Percentiles rank a stretch among this genome's conserved stretches.
Evolutionary conservation across 1,140 invertebrate genomes (phyloP).

Genomic region (Amyelois transitella): DNA sequence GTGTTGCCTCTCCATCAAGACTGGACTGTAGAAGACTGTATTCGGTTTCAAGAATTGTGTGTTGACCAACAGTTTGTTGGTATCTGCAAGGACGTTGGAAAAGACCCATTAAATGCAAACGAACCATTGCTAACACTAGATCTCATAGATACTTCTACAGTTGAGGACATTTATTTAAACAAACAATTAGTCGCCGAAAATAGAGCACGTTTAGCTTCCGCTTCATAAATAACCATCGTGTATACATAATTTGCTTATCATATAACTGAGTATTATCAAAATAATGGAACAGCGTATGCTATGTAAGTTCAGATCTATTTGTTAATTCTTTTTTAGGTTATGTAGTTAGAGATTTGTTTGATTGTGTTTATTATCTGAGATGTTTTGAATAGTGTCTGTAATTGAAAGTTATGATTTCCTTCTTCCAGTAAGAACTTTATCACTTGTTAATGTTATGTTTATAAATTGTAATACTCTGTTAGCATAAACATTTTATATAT

Average conservation of each 20-base stretch:
- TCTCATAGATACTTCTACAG: slow-evolving; percentile 74
- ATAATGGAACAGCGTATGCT: not conserved
- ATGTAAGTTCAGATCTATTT: not conserved
- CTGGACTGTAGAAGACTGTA: slow-evolving; percentile 76
- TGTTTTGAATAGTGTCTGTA: not conserved
- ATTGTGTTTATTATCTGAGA: not conserved
- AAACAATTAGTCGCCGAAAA: slow-evolving; percentile 69
- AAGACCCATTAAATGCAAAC: slow-evolving; percentile 64
- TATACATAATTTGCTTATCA: slow-evolving; percentile 3
- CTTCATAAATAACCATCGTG: slow-evolving; percentile 20
- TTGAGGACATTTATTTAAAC: slow-evolving; percentile 73
- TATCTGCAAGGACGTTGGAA: slow-evolving; percentile 65
- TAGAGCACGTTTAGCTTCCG: slow-evolving; percentile 55
- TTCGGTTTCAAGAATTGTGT: slow-evolving; percentile 76
- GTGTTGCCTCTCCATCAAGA: slow-evolving; percentile 74
- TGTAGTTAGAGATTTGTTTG: not conserved
- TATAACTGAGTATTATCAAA: slow-evolving; percentile 3
- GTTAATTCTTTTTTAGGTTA: not conserved
- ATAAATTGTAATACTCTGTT: slow-evolving; percentile 1
- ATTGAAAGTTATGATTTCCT: not conserved
- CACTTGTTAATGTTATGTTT: slow-evolving; percentile 1
- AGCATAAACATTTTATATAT: not conserved
- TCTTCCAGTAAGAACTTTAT: not conserved
- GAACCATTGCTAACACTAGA: slow-evolving; percentile 73
- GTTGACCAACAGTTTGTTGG: slow-evolving; percentile 75